phyloP scores from a whole-genome alignment of 2,113 vertebrate genomes.

The Ailurus styani region DNA sequence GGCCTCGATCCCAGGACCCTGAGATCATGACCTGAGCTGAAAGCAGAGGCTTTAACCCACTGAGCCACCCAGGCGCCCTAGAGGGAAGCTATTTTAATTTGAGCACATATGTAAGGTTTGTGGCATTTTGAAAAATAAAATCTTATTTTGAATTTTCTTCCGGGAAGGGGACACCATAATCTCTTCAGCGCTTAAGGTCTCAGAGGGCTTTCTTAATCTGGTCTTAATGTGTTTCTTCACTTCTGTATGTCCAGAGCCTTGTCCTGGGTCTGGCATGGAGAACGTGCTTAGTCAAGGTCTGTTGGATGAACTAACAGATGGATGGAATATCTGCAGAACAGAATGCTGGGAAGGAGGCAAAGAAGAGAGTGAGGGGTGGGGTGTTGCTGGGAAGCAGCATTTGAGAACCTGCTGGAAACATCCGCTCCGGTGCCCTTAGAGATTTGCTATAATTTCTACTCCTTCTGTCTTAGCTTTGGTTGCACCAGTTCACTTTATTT shows the following conservation, averaged over 20 bases:
- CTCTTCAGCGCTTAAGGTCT: not conserved
- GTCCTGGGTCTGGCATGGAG: not conserved
- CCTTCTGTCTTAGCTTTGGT: not conserved
- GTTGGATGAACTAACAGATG: not conserved
- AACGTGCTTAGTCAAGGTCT: not conserved
- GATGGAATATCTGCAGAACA: not conserved
- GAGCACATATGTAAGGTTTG: not conserved
- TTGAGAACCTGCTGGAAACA: not conserved
- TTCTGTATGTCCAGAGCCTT: not conserved
- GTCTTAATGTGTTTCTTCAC: not conserved
- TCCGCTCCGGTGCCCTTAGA: not conserved
- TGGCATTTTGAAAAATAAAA: not conserved
- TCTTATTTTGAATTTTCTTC: slow-evolving; percentile 8
- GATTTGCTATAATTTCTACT: not conserved
- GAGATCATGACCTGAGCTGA: no score
- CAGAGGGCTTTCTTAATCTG: not conserved
- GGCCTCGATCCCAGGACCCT: no score
- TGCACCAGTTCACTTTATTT: not conserved
- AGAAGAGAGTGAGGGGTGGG: not conserved
- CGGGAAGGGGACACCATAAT: not conserved
- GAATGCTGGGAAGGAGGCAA: not conserved
- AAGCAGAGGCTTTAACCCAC: no score
- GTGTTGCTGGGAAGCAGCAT: not conserved
- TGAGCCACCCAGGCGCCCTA: no score
- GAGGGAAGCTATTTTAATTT: not conserved